Base-by-base conservation (phyloP, 1,140 invertebrate genomes). In the Ceratina japonica region DNA sequence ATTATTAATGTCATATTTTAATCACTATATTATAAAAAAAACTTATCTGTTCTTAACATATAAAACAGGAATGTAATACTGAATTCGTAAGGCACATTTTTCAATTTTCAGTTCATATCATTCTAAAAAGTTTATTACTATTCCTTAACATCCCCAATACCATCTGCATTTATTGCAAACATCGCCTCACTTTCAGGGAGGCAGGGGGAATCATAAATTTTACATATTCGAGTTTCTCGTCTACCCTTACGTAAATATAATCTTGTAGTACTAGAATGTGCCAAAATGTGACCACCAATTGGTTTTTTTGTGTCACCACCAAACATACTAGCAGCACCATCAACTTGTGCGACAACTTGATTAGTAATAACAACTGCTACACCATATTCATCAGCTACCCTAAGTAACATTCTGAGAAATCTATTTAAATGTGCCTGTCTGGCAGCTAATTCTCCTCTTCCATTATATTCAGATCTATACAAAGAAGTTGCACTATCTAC, bases 311-410 rank as follows among this genome's bases (percentile, higher is more conserved):
- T 97, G 92, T 99, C 98, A 1, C 98, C 96, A 65, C 95, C 95
- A 93, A 99, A 99, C 95, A 99, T 97, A 22, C 97, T 95, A 12
- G 96, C 97, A 0, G 97, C 96, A 20, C 97, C 97, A 92, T 99
- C 98, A 3, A 99, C 98, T 93, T 98, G 97, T 18, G 99, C 98
- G 0, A 99, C 98, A n/a, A 99, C 98, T 93, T 99, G 99, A 93
- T 99, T 99, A 0, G 98, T 99, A 80, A 99, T 98, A 8, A 99
- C 95, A 27, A 99, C 98, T 64, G 98, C 99, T 16, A 99, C 97
- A 20, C 99, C 99, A 94, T 99, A 99, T 94, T 99, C 98, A 94
- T 99, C 99, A 27, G 98, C 98, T 71, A 99, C 91, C 86, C 98
- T 93, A 0, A 99, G 93, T 2, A 99, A 91, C 94, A 98, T 97